These are phyloP conservation scores for Drosophila stalkeri DNA, from an alignment of 2,888 invertebrate genomes.

Conservation along the genomic window DNA sequence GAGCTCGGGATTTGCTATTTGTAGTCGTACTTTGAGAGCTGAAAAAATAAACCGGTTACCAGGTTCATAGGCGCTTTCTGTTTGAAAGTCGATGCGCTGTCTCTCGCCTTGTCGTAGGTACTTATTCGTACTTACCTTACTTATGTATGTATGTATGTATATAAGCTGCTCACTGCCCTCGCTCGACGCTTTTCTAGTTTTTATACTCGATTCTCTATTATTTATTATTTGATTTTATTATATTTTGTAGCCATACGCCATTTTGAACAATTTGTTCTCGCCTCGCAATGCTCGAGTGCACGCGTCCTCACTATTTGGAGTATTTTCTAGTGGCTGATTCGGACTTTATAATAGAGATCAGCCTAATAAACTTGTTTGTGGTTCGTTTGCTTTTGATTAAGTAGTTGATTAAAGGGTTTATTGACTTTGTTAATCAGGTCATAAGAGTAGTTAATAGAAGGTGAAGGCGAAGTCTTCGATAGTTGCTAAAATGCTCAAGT, in stretches of 20 bases:
- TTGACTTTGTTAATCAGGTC: slow-evolving; percentile 56
- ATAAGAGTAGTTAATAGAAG: slow-evolving; percentile 30
- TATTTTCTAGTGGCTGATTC: slow-evolving; percentile 31
- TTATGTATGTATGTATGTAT: slow-evolving; percentile 39
- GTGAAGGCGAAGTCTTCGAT: neutral
- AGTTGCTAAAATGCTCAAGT: neutral
- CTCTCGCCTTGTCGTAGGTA: slow-evolving; percentile 58
- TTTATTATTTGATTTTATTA: slow-evolving; percentile 8
- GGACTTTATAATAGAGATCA: slow-evolving; percentile 18
- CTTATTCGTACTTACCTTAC: slow-evolving; percentile 56
- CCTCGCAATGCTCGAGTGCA: slow-evolving; percentile 51
- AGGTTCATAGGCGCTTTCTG: slow-evolving; percentile 77
- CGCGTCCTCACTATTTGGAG: slow-evolving; percentile 38
- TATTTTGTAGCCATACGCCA: slow-evolving; percentile 29
- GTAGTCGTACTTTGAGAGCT: slow-evolving; percentile 50
- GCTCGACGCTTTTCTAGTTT: slow-evolving; percentile 34
- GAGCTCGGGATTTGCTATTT: slow-evolving; percentile 69
- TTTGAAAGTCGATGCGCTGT: slow-evolving; percentile 47
- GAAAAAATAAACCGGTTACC: slow-evolving; percentile 65
- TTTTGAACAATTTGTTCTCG: slow-evolving; percentile 50
- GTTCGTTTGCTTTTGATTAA: slow-evolving; percentile 55
- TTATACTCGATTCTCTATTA: slow-evolving; percentile 2
- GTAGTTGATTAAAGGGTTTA: slow-evolving; percentile 49
- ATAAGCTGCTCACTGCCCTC: slow-evolving; percentile 25
- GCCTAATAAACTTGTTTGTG: slow-evolving; percentile 58